Base-by-base conservation (phyloP, 2,113 vertebrate genomes). In the Morone chrysops region DNA sequence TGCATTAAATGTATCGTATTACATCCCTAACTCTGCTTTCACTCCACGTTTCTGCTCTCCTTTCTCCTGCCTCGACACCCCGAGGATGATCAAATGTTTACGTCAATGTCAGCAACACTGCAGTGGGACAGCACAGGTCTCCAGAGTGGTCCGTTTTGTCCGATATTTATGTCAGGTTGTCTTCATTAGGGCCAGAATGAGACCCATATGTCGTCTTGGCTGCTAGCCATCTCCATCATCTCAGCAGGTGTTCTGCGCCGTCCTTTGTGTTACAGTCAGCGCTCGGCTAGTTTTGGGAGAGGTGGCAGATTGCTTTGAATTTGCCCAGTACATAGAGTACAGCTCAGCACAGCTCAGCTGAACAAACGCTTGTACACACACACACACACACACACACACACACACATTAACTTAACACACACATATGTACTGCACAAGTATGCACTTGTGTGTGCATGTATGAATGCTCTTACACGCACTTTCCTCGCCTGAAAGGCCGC, bases 121-220 rank as follows among this genome's bases (percentile, higher is more conserved):
- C 41, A 22, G 78, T 14, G 80, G 72, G 79, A 75, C 59, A 41
- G 54, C 41, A 1, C 53, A 1, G 70, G 83, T 82, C 82, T 85
- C 81, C 11, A 6, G 85, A 78, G 87, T 45, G 36, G 61, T 54
- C 72, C 63, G 75, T 91, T 93, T 92, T 87, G 90, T 92, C 83
- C 78, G 41, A 87, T 89, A 87, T 90, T 88, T 92, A 88, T 89
- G 89, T 89, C 82, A 71, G 86, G 85, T 89, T 92, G 90, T 95
- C 93, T 93, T 92, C 81, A 93, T 94, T 93, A 94, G 87, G 66
- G 63, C 88, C 81, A 81, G 86, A 90, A 91, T 73, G 61, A 86
- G 86, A 86, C 81, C 89, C 93, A 88, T 93, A 94, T 95, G 93
- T 80, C 14, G 78, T 38, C 59, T 84, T 93, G 94, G 93, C 92